Evolutionary conservation across 2,113 vertebrate species (phyloP).

Genomic region (Felis catus): F.catus_Fca126_mat1.0 CM031414.1:107167501-107168000

Average conservation of each 20-base stretch:
- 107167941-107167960: background rate
- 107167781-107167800: background rate
- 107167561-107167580: background rate
- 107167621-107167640: background rate
- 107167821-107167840: background rate
- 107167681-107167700: no score
- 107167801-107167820: background rate
- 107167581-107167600: background rate
- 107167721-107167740: background rate
- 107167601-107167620: background rate
- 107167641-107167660: background rate
- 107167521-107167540: background rate
- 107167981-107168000: background rate
- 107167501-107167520: background rate
- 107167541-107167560: background rate
- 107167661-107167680: background rate
- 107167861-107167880: background rate
- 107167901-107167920: background rate
- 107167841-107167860: background rate
- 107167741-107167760: background rate
- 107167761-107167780: background rate
- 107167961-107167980: background rate
- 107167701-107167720: background rate
- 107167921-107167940: background rate
- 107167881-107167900: background rate